Evolutionary conservation across 1,140 invertebrate genomes (phyloP), one percentile per base, ranked within the genome.

Genomic region (Rhagoletis zephyria): DNA sequence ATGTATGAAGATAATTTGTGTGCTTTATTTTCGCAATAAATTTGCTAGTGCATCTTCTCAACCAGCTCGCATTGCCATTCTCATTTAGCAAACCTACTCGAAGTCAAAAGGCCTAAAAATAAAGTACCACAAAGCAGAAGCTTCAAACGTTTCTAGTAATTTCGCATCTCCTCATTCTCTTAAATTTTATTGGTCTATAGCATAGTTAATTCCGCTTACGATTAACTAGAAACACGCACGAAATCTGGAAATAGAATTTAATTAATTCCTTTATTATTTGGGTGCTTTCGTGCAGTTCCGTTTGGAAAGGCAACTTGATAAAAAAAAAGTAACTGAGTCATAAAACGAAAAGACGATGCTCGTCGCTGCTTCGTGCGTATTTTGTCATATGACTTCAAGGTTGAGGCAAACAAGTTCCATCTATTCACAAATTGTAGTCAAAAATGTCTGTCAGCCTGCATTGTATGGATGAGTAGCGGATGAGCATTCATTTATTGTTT

Each of bases 391-490:
- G 70, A 74, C 63, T 87, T 87, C 87, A 87, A 87, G 87, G 87
- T 87, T 87, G 60, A 87, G 87, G 87, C 19, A 87, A 87, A 87
- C 87, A 14, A 61, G 87, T 87, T 61, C 61, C 87, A 65, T 87
- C 70, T 87, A 19, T 59, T 45, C 30, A 14, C 67, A 74, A 74
- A 67, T 67, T 67, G 12, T 67, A 67, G 64, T 40, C 30, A 30
- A 67, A 3, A 10, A 9, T 30, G 67, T 74, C 16, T 10, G 67
- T 45, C 45, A 40, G 67, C 1, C 14, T 74, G 67, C 42, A 45
- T 74, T 74, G 14, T 74, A n/a, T 1, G 14, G 42, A 10, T 10
- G 10, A 56, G 51, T 56, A 56, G 0, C 5, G 51, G 51, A 10
- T 56, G 51, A 56, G 5, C 10, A 7, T 56, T 56, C 10, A 56